Base-by-base conservation (phyloP, 2,888 invertebrate species). In the Cheilosia scutellata region DNA sequence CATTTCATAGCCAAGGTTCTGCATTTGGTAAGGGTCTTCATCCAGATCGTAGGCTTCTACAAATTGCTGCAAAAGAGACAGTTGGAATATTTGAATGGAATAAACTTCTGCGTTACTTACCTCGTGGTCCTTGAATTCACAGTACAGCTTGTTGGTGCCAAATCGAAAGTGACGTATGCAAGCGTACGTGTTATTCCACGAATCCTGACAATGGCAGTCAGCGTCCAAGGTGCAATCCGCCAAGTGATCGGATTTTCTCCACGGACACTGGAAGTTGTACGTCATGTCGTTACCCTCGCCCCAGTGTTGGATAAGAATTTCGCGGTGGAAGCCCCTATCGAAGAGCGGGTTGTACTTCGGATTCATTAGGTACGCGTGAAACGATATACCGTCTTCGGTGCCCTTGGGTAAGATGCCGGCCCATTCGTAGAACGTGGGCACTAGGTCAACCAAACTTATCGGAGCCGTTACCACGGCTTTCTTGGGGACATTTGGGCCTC, bases 201-300 rank as follows among this genome's bases (percentile, higher is more conserved):
- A 93, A 91, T 98, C 98, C 90, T 97, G 96, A 90, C 98, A 98
- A 89, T 97, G 97, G 91, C 98, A 98, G 57, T 94, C 95, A 87
- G 94, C 94, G 9, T 94, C 93, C 4, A 92, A 91, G 27, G 93
- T 93, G 89, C 97, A 97, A 90, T 95, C 93, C 94, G 96, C 90
- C 11, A 93, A 93, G 5, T 88, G 87, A 87, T 91, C 92, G 0
- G 40, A 44, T 0, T 93, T 93, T 62, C 93, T 93, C 93, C 94
- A 95, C 0, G 96, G 96, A 90, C 98, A 98, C 0, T 92, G 93
- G 0, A 92, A 89, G 88, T 95, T 94, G 4, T 94, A 94, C 0
- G 94, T 93, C 0, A 92, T 90, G 0, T 91, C 88, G 76, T 94
- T 94, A 1, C 94, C 95, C 91, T 98, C 98, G 0, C 98, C 98